Base-by-base conservation (phyloP, 1,140 invertebrate genomes). In the Proctacanthus coquilletti region DNA sequence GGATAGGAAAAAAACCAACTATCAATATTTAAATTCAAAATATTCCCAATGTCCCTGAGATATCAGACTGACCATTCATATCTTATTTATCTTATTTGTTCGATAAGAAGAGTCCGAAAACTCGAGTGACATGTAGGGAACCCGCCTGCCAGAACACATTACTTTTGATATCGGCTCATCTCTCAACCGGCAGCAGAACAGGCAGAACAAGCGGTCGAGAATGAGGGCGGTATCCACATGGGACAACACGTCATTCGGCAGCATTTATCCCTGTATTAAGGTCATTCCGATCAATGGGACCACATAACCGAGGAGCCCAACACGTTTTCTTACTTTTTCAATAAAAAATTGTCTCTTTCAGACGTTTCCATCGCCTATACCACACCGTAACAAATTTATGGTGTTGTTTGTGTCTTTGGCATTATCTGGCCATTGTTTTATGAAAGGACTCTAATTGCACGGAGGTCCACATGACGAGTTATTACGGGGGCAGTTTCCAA, bases 1-100 rank as follows among this genome's bases (percentile, higher is more conserved):
- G 23, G 8, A 9, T 13, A n/a, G n/a, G n/a, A n/a, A n/a, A n/a
- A n/a, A n/a, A n/a, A n/a, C 13, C 23, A 13, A 9, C 23, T 27
- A 27, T 27, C 8, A 34, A 34, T 34, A 34, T 34, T 34, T 17
- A 34, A 34, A 34, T 34, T 3, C 14, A 11, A 13, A 34, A 13
- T 34, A 34, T 34, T 34, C 32, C 32, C 32, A 34, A 34, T 34
- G 4, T 17, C 32, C 32, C 4, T 13, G 32, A 34, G 11, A 34
- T 17, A 34, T 34, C 32, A 34, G 17, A 11, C 17, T 34, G 32
- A 34, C 32, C 32, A 34, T 34, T 34, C 32, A 34, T 34, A 34
- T 34, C 32, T 34, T 34, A 34, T 34, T 34, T 34, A 34, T 34
- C 23, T 13, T 27, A 27, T 27, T 27, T 27, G 23, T 27, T 13